phyloP scores from a whole-genome alignment of 2,888 invertebrate species.

The Neuroscelio doddi region DNA sequence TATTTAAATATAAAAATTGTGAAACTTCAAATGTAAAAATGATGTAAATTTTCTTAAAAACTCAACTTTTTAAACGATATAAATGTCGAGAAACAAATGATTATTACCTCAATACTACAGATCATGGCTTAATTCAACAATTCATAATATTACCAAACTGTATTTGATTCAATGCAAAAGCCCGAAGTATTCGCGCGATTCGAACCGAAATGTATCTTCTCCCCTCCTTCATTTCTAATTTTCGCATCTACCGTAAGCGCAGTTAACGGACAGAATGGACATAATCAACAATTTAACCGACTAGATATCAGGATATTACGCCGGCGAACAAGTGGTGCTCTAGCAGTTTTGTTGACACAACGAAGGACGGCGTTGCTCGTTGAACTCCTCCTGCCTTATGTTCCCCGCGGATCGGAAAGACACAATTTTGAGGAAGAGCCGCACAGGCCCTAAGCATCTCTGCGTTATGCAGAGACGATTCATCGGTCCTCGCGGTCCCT shows the following conservation, averaged over 20 bases:
- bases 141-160: too few relatives aligned
- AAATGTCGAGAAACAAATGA: too few relatives aligned
- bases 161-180: too few relatives aligned
- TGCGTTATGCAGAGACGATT: slow-evolving; percentile 1
- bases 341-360: too few relatives aligned
- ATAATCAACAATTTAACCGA: slow-evolving; percentile 72
- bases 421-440: slow-evolving; percentile 72
- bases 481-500: slow-evolving; percentile 60
- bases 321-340: slow-evolving; percentile 30
- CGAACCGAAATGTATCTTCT: slow-evolving; percentile 31
- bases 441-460: slow-evolving; percentile 59
- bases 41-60: too few relatives aligned
- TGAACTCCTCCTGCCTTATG: slow-evolving; percentile 53
- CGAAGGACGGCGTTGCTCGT: slow-evolving; percentile 9
- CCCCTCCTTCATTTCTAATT: slow-evolving; percentile 53
- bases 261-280: slow-evolving; percentile 69
- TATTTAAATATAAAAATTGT: too few relatives aligned
- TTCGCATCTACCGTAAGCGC: slow-evolving; percentile 57
- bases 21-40: too few relatives aligned
- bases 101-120: too few relatives aligned
- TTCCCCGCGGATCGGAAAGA: slow-evolving; percentile 70
- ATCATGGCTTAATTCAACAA: too few relatives aligned
- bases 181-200: too few relatives aligned
- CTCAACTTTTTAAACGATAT: too few relatives aligned
- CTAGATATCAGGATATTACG: slow-evolving; percentile 55